Conservation (phyloP, 2,888 invertebrate species). For the Drosophila mayaguana region DNA sequence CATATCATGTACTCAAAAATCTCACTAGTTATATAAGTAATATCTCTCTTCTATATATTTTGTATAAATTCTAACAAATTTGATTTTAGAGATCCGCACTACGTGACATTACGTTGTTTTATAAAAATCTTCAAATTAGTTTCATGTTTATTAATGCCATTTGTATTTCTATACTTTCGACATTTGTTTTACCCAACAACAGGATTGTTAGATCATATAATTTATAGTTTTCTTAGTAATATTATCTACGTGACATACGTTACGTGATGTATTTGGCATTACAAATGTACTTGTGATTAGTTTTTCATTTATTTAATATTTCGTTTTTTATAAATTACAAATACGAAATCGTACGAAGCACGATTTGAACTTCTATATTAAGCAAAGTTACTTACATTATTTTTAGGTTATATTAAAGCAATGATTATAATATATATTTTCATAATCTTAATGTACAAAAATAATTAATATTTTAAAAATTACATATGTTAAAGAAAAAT, state of each 20-base stretch:
- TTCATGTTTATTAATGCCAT: conserved; percentile 1
- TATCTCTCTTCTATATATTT: background rate
- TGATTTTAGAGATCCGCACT: background rate
- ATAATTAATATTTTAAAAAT: no score
- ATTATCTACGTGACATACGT: conserved; percentile 8
- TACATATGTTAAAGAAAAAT: no score
- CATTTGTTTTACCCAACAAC: background rate
- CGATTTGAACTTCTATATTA: background rate
- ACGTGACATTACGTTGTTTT: background rate
- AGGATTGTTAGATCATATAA: background rate
- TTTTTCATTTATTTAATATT: background rate
- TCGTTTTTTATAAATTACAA: background rate
- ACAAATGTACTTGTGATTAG: background rate
- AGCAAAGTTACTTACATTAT: background rate
- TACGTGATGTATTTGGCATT: conserved; percentile 3
- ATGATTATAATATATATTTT: no score
- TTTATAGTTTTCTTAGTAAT: background rate
- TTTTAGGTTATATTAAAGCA: no score
- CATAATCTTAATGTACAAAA: no score
- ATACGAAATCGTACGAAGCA: background rate
- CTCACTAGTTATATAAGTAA: background rate
- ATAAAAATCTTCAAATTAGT: background rate
- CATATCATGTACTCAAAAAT: background rate
- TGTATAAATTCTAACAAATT: background rate
- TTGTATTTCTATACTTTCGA: background rate